Evolutionary conservation across 2,888 invertebrate genomes (phyloP), one percentile per base, ranked within the genome.

Genomic region (Drosophila quasianomalipes): DNA sequence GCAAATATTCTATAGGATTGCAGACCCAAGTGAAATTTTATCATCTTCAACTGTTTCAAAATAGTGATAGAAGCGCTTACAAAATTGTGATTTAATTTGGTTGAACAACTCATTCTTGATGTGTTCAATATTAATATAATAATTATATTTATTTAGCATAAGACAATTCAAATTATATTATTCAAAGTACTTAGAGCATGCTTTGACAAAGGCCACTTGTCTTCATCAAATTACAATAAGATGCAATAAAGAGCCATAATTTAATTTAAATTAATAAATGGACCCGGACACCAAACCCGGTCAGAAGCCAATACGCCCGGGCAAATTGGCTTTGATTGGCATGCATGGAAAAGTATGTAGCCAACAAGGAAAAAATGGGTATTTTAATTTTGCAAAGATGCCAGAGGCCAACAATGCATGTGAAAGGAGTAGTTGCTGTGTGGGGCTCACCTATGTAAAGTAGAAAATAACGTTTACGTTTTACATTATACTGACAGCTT

Each of bases 401-500:
- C 74, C 87, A 22, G 26, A 51, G 66, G 76, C n/a, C 44, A 51
- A 22, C 39, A 28, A 12, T 35, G 33, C 35, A 12, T 57, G 47
- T 61, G 30, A 39, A 57, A 22, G 49, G 28, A 26, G n/a, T 16
- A 54, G 44, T 62, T 66, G 33, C 47, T 63, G 33, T 58, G 9
- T 28, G 47, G n/a, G 33, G 49, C 14, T 52, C 53, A 61, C 59
- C 64, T 63, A 79, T 80, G 74, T 67, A 79, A 81, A 79, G 74
- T 69, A 70, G 60, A 70, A 86, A 85, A 85, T 89, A 82, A 89
- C 72, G 79, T 85, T 85, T 89, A 70, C 79, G 65, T 86, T 79
- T 83, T 66, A 73, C 75, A 86, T 85, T 79, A 82, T 66, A 74
- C 31, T 31, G 35, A 35, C 3, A 47, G 74, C 68, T 61, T 47